Conservation (phyloP, 2,797 vertebrate genomes). For the Discoglossus pictus region DNA sequence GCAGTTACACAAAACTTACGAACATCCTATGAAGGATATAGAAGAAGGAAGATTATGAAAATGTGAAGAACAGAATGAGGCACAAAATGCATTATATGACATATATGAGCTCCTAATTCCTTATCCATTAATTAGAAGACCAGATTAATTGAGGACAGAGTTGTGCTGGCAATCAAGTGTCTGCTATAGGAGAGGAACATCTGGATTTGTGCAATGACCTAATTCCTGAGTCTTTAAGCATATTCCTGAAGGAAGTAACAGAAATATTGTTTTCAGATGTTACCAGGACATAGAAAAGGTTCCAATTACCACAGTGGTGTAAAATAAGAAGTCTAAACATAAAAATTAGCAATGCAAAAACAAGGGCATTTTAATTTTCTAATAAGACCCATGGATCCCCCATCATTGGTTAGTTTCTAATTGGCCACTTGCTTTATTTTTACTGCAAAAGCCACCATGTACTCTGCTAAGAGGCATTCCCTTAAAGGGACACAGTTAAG, state of each 20-base stretch:
- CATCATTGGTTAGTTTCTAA: no score
- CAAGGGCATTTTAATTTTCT: no score
- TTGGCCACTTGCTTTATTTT: no score
- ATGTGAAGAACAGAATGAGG: constrained; percentile 44
- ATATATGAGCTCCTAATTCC: constrained; percentile 15
- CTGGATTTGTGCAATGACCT: background rate
- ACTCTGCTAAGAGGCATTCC: no score
- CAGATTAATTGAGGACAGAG: constrained; percentile 11
- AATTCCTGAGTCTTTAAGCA: background rate
- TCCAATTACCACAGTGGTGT: no score
- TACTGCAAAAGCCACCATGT: no score
- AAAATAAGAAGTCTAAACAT: no score
- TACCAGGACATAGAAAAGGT: background rate
- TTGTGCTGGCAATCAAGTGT: constrained; percentile 31
- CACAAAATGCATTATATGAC: constrained; percentile 32
- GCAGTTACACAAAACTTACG: constrained; percentile 39
- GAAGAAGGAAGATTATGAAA: constrained; percentile 25
- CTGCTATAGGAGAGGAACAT: constrained; percentile 8
- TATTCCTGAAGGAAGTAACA: background rate
- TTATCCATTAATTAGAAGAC: background rate
- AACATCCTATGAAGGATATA: constrained; percentile 38
- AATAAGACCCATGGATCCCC: no score
- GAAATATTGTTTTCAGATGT: background rate
- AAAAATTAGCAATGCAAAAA: no score
- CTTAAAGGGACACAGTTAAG: no score